These are phyloP conservation scores for Chiridota heheva DNA, from an alignment of 35 echinoderm and acorn worm genomes.

Conservation along the genomic window DNA sequence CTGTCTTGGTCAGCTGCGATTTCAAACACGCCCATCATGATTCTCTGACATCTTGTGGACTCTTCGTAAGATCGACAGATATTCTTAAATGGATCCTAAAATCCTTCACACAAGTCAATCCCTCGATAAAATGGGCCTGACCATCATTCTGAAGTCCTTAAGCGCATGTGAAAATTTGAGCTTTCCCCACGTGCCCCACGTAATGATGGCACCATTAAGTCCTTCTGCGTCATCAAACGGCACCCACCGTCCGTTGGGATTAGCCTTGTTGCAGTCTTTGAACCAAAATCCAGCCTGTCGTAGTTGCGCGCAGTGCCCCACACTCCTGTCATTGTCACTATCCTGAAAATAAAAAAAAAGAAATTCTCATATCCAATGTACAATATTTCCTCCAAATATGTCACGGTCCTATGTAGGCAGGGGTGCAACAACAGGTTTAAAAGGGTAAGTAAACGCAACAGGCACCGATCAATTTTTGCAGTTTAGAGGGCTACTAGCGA, in stretches of 20 bases:
- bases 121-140: slow-evolving; percentile 28
- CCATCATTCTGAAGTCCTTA: slow-evolving; percentile 86
- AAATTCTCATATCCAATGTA: neutral
- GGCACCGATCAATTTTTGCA: no score
- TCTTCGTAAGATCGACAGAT: no score
- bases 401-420: no score
- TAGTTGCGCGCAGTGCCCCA: slow-evolving; percentile 62
- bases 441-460: no score
- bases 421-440: no score
- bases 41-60: no score
- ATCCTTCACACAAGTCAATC: no score
- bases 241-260: slow-evolving; percentile 80
- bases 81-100: no score
- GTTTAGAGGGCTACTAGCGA: no score
- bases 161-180: slow-evolving; percentile 70
- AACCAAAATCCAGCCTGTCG: slow-evolving; percentile 87
- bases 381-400: no score
- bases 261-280: slow-evolving; percentile 76
- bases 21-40: no score
- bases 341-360: slow-evolving; percentile 44
- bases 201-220: slow-evolving; percentile 75
- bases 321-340: slow-evolving; percentile 58
- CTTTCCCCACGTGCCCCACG: slow-evolving; percentile 78
- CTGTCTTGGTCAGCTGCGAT: no score
- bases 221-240: slow-evolving; percentile 33